Evolutionary conservation across 2,888 invertebrate genomes (phyloP), one percentile per base, ranked within the genome.

Genomic region (Gasteruption jaculator): DNA sequence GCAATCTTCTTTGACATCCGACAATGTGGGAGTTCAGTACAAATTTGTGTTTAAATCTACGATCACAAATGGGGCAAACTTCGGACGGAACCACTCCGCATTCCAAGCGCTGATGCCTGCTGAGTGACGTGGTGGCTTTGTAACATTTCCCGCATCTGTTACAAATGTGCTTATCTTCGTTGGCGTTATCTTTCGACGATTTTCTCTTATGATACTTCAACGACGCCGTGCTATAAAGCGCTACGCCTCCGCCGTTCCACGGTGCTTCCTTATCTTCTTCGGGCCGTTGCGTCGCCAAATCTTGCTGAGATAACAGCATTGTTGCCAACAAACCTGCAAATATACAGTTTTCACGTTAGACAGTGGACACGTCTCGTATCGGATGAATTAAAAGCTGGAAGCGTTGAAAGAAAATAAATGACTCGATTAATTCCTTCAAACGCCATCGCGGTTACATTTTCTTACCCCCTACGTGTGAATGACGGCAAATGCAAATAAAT

Each of bases 71-170:
- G 1, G 66, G 61, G 49, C 75, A 75, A 19, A 65, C 56, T 50
- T 68, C 72, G 41, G 61, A 57, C 1, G 72, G 72, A 7, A 61
- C 42, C 14, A 71, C 68, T 2, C 71, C 69, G 46, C 74, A 74
- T 36, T 74, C 75, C 20, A 72, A 65, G 19, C 74, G 62, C 24
- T 69, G 61, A 49, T 75, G 75, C n/a, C 74, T 65, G 21, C 65
- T 69, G 16, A 73, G 49, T 3, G 72, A 72, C 4, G 70, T 71
- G 15, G 57, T 52, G 10, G 71, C 68, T 38, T 62, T 67, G 49
- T 74, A 74, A 1, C 58, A 55, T 53, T 73, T 73, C 12, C 63
- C 63, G 49, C 74, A 74, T 29, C 68, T 63, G 24, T 61, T 64
- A 48, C 73, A 74, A 16, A 45, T 54, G 48, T 58, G 59, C 29